Evolutionary conservation across 2,113 vertebrate species (phyloP), one percentile per base, ranked within the genome.

Genomic region (Panurus biarmicus): DNA sequence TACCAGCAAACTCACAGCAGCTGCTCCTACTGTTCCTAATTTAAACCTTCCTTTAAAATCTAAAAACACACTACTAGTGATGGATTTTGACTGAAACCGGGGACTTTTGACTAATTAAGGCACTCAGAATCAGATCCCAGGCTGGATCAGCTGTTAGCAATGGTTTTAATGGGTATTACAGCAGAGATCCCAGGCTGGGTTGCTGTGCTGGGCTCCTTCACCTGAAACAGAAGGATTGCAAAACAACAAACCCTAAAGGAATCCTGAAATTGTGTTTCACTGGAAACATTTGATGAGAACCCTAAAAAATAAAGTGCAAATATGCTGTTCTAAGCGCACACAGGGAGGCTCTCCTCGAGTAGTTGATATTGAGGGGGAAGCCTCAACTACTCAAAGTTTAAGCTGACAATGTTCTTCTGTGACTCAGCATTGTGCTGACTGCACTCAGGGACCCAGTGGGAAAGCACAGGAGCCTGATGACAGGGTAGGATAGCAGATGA

Each of bases 261-360:
- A 76, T 38, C 33, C 28, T 54, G 44, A 71, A 86, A 48, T 5
- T n/a, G 29, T 20, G 20, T 61, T 69, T 82, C 33, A 10, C 2
- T 26, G 40, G 25, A 71, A 87, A 64, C 11, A 35, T 17, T 44
- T 16, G 19, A 64, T 15, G 19, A 10, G 31, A 75, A 61, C 61
- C 56, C n/a, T 62, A 40, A 47, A 38, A 83, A 51, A 50, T 0
- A 61, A 7, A 2, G 2, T 9, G 17, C 7, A 70, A 53, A 54
- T 36, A 23, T 4, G 5, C 7, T 36, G 64, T 50, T 50, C 53
- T 61, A n/a, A 36, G 58, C 0, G 1, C 10, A 21, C 24, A 26
- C 1, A 9, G 12, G 29, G 66, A 76, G 24, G 40, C 42, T 13
- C 16, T 5, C 40, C 38, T 24, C 16, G 3, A 10, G 35, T 1